These are phyloP conservation scores for Climacteris rufus DNA, from an alignment of 2,113 vertebrate genomes.

Conservation along the genomic window DNA sequence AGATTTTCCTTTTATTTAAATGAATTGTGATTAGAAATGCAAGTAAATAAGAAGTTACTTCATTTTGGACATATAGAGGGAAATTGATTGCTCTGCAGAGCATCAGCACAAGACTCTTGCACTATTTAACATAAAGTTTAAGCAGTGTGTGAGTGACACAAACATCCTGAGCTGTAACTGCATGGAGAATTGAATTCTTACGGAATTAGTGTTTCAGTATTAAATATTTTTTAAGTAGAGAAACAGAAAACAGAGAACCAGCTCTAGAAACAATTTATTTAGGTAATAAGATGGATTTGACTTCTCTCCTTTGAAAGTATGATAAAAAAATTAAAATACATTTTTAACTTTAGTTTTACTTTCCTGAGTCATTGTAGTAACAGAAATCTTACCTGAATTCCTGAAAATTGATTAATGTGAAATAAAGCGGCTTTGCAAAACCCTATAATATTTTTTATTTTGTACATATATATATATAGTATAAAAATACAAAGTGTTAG, in stretches of 20 bases:
- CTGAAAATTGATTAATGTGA: neutral
- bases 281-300: neutral
- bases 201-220: neutral
- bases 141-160: neutral
- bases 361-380: neutral
- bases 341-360: neutral
- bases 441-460: neutral
- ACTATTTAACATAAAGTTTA: neutral
- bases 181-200: neutral
- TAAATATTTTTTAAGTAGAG: neutral
- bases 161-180: neutral
- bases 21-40: neutral
- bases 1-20: neutral
- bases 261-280: neutral
- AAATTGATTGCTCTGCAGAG: neutral
- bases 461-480: too few species aligned
- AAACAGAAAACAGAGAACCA: neutral
- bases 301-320: neutral
- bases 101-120: neutral
- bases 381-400: neutral
- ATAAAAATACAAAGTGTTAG: neutral
- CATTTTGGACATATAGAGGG: neutral
- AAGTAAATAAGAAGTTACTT: neutral
- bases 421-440: neutral
- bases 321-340: neutral